Evolutionary conservation across 2,888 invertebrate genomes (phyloP).

Genomic region (Gerris lacustris): DNA sequence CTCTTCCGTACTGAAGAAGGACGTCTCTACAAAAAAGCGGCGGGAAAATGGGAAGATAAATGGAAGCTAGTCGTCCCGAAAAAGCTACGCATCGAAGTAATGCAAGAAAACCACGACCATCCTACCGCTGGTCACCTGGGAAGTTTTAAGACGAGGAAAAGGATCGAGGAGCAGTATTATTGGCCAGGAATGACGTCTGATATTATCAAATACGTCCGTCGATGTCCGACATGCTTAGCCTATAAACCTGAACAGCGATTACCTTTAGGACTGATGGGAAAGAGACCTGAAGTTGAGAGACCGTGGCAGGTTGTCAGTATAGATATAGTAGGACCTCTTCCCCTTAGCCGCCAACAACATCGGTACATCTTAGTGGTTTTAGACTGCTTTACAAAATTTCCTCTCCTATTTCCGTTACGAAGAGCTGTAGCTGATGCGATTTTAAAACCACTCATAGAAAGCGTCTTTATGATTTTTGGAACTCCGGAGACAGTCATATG

Average conservation of each 20-base stretch:
- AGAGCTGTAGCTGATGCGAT: conserved; percentile 16
- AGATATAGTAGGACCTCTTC: conserved; percentile 21
- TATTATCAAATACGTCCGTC: background rate
- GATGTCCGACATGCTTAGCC: background rate
- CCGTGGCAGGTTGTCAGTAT: conserved; percentile 25
- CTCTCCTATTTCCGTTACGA: conserved; percentile 25
- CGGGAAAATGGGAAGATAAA: too few relatives aligned
- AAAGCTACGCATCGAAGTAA: background rate
- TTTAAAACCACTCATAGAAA: background rate
- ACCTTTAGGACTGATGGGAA: conserved; percentile 2
- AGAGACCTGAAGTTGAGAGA: background rate
- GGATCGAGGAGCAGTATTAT: background rate
- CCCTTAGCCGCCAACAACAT: conserved; percentile 14
- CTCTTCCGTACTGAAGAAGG: background rate
- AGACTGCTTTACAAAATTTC: conserved; percentile 30
- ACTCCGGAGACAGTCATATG: conserved; percentile 25
- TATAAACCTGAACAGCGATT: conserved; percentile 7
- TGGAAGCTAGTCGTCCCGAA: background rate
- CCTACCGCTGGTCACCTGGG: background rate
- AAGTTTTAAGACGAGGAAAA: background rate
- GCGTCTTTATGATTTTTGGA: conserved; percentile 27
- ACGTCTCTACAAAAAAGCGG: background rate
- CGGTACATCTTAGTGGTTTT: conserved; percentile 29
- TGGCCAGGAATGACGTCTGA: too few relatives aligned
- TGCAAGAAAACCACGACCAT: background rate